These are phyloP conservation scores for Setophaga kirtlandii DNA, from an alignment of 2,113 vertebrate species.

Conservation along the genomic window DNA sequence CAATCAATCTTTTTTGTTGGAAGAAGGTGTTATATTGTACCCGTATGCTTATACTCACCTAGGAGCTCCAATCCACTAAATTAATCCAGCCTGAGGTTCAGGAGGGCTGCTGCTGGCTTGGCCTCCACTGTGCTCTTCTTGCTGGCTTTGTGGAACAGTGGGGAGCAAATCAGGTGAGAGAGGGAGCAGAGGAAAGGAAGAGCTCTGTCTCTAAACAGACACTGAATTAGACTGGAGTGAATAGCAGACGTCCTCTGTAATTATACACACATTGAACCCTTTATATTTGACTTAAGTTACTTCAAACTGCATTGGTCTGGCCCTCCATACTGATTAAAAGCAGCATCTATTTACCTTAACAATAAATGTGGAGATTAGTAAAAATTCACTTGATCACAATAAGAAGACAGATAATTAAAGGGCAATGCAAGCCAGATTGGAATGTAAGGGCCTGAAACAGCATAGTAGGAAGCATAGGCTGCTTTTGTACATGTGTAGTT, in stretches of 20 bases:
- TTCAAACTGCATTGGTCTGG: slow-evolving; percentile 59
- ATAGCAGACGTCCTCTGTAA: slow-evolving; percentile 67
- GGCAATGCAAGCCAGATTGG: slow-evolving; percentile 74
- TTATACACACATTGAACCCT: slow-evolving; percentile 73
- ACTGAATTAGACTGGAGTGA: slow-evolving; percentile 64
- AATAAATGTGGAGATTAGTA: slow-evolving; percentile 75
- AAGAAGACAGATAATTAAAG: slow-evolving; percentile 69
- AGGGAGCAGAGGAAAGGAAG: background rate
- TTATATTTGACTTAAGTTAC: slow-evolving; percentile 81
- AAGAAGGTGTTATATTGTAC: slow-evolving; percentile 20
- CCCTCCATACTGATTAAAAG: slow-evolving; percentile 74
- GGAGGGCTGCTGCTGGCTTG: background rate
- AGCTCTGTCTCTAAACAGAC: slow-evolving; percentile 44
- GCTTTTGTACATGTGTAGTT: background rate
- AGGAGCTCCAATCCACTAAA: background rate
- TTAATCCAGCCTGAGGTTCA: background rate
- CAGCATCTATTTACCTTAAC: slow-evolving; percentile 77
- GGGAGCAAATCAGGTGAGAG: background rate
- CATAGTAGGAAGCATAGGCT: background rate
- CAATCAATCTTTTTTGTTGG: slow-evolving; percentile 62
- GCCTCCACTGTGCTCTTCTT: background rate
- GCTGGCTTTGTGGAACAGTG: background rate
- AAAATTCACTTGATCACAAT: slow-evolving; percentile 77
- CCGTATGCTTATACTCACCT: background rate
- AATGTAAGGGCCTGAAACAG: slow-evolving; percentile 13